These are phyloP conservation scores for Glyptemys insculpta DNA, from an alignment of 2,797 vertebrate species.

Conservation along the genomic window DNA sequence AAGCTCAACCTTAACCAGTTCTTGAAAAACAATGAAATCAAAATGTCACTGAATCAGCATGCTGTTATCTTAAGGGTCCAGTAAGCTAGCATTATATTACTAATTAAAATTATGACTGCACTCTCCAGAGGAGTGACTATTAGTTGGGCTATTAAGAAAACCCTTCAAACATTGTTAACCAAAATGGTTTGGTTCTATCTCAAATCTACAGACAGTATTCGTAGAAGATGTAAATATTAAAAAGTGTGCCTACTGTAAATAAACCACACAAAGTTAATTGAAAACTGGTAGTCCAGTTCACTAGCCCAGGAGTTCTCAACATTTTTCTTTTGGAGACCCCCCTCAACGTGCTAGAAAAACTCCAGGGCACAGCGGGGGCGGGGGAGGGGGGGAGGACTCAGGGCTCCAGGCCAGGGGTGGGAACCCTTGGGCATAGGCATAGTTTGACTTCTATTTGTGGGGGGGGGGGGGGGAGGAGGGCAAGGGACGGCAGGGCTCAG, in stretches of 20 bases:
- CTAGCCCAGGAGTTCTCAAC: no score
- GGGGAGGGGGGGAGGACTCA: no score
- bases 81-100: constrained; percentile 2
- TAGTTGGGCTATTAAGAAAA: not conserved
- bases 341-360: no score
- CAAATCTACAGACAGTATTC: not conserved
- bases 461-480: no score
- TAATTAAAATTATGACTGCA: constrained; percentile 6
- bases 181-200: not conserved
- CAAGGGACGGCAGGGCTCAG: no score
- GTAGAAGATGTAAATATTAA: not conserved
- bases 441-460: no score
- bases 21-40: constrained; percentile 5
- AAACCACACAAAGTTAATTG: not conserved
- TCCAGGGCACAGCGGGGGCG: no score
- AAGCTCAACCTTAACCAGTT: not conserved
- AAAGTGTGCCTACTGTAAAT: not conserved
- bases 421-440: no score
- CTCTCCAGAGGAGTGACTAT: not conserved
- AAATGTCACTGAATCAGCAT: not conserved
- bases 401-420: no score
- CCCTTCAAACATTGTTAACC: not conserved
- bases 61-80: not conserved
- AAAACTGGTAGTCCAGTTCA: not conserved
- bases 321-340: no score